Evolutionary conservation across 2,113 vertebrate genomes (phyloP), one percentile per base, ranked within the genome.

Genomic region (Talpa occidentalis): DNA sequence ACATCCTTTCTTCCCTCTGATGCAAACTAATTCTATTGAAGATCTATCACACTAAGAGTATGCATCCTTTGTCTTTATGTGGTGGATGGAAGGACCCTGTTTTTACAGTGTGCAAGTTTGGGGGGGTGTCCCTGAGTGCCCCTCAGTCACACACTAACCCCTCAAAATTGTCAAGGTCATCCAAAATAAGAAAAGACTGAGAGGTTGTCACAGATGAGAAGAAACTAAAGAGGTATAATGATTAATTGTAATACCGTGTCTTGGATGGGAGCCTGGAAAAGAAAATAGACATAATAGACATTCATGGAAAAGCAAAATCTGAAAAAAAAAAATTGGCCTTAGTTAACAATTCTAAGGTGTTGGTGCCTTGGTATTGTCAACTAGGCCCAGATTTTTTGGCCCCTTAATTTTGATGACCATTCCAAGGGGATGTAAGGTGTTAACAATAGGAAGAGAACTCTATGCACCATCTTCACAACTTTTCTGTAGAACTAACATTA

Each of bases 231-330:
- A 72, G 15, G 19, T 26, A 3, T 14, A 30, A 47, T 1, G 8
- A 32, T 6, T 1, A 28, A 30, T 19, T 10, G 5, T 9, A 32
- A 3, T 66, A 6, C 3, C 40, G 12, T 5, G 11, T 22, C 32
- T 56, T 80, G 28, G 21, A 22, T 6, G 14, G 60, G 47, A 67
- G 42, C 72, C 73, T 74, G 60, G 87, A 54, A 78, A 35, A 67
- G 59, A 32, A 90, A 60, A 76, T 52, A 28, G n/a, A n/a, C n/a
- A n/a, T n/a, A n/a, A n/a, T n/a, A 10, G 35, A n/a, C 30, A 12
- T 12, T 21, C 28, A 7, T 32, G 14, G 62, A 10, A 49, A 95
- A 74, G 59, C n/a, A 17, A 52, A n/a, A 82, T 30, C 21, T 67
- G 54, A 67, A 40, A 6, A 7, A 4, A 86, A 28, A 35, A 22